Conservation (phyloP, 2,113 vertebrate species). For the Oreochromis spilurus region DNA sequence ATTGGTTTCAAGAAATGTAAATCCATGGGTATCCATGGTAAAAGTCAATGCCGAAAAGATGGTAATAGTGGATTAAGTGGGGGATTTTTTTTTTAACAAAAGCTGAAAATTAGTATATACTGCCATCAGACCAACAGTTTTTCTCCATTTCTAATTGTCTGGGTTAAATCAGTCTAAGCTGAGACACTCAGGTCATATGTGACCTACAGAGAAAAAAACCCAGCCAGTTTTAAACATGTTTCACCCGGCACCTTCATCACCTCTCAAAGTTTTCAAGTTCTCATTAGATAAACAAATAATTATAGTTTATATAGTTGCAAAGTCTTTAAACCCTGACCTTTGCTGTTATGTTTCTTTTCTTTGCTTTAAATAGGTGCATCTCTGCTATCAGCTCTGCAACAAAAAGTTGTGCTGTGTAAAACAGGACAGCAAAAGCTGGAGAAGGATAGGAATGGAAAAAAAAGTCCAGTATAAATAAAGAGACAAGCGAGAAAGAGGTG, state of each 20-base stretch:
- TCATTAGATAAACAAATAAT: not conserved
- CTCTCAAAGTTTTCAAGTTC: not conserved
- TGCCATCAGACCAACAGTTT: not conserved
- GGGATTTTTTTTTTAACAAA: not conserved
- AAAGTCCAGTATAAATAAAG: slow-evolving; percentile 33
- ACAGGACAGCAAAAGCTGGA: not conserved
- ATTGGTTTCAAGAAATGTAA: not conserved
- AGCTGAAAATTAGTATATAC: not conserved
- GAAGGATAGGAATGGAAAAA: not conserved
- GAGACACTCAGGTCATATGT: not conserved
- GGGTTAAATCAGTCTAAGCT: not conserved
- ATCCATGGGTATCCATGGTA: not conserved
- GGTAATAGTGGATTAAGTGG: not conserved
- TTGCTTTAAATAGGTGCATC: not conserved
- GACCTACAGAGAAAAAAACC: not conserved
- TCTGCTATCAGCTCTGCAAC: not conserved
- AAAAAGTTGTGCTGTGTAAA: not conserved
- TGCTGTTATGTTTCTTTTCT: not conserved
- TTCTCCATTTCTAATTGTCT: not conserved
- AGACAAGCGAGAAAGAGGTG: slow-evolving; percentile 15
- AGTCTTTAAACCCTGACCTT: not conserved
- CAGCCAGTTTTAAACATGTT: not conserved
- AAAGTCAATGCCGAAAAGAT: not conserved
- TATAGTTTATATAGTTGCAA: not conserved
- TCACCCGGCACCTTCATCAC: not conserved